Conservation (phyloP, 2,113 vertebrate genomes). For the Turnix velox region DNA sequence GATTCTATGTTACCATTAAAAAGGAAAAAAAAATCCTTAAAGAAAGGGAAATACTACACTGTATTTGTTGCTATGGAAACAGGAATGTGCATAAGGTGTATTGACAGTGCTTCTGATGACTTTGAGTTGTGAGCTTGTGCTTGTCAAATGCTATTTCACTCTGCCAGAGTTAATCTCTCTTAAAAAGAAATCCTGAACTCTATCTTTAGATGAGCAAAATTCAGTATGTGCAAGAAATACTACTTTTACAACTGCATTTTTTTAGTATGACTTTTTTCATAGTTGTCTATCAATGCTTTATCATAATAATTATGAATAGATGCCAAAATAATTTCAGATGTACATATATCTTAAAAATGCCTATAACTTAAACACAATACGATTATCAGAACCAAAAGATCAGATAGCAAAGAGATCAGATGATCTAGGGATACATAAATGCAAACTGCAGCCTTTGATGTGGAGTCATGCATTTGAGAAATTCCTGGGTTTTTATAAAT, state of each 20-base stretch:
- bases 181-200: not conserved
- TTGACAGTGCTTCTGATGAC: not conserved
- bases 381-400: not conserved
- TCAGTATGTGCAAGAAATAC: not conserved
- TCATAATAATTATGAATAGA: not conserved
- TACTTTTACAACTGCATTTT: not conserved
- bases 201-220: not conserved
- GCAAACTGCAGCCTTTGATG: not conserved
- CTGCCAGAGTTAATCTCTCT: not conserved
- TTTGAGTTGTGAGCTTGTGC: not conserved
- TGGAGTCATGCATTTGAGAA: not conserved
- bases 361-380: not conserved
- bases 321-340: not conserved
- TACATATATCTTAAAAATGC: not conserved
- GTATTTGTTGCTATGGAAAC: slow-evolving; percentile 49
- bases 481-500: not conserved
- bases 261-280: slow-evolving; percentile 1
- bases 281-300: not conserved
- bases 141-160: slow-evolving; percentile 13
- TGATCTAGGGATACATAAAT: not conserved
- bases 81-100: not conserved
- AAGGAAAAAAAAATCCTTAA: not conserved
- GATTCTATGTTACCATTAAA: not conserved
- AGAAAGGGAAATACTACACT: not conserved
- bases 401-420: not conserved